Percentiles rank a stretch among this genome's conserved stretches.
Conservation (phyloP, 2,113 vertebrate genomes). For the Dipodomys spectabilis region DNA sequence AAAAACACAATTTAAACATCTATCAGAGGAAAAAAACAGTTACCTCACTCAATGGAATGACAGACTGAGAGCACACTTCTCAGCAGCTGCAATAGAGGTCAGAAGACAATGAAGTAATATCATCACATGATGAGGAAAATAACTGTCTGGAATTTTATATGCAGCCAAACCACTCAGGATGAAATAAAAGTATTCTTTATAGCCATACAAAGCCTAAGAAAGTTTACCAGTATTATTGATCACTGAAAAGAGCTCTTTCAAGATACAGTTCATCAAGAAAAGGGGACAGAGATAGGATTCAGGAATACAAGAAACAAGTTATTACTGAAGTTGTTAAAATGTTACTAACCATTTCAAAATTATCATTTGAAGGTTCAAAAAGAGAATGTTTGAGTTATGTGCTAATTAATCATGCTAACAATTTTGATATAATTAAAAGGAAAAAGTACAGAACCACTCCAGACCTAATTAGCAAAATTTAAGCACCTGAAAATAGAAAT, state of each 20-base stretch:
- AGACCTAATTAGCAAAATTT: constrained; percentile 28
- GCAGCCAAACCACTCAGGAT: constrained; percentile 38
- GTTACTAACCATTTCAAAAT: neutral
- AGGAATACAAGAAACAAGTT: neutral
- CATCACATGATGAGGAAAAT: constrained; percentile 41
- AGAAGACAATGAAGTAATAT: constrained; percentile 28
- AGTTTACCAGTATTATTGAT: constrained; percentile 3
- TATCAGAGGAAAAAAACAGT: constrained; percentile 37
- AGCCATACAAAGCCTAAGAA: constrained; percentile 25
- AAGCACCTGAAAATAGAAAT: constrained; percentile 23
- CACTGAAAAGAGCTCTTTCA: constrained; percentile 4
- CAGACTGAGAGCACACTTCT: constrained; percentile 52
- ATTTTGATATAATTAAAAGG: neutral
- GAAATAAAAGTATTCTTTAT: constrained; percentile 20
- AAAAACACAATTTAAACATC: constrained; percentile 30
- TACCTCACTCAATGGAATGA: constrained; percentile 55
- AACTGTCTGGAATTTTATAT: constrained; percentile 45
- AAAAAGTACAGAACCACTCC: neutral
- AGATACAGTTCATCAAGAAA: constrained; percentile 47
- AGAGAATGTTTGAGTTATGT: neutral
- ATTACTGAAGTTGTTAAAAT: neutral
- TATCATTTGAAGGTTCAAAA: neutral
- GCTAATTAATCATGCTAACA: constrained; percentile 15
- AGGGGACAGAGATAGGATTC: neutral
- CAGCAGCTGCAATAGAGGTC: constrained; percentile 48